Percentiles rank a stretch among this genome's conserved stretches.
phyloP scores from a whole-genome alignment of 2,113 vertebrate genomes.

The Grammomys surdaster region DNA sequence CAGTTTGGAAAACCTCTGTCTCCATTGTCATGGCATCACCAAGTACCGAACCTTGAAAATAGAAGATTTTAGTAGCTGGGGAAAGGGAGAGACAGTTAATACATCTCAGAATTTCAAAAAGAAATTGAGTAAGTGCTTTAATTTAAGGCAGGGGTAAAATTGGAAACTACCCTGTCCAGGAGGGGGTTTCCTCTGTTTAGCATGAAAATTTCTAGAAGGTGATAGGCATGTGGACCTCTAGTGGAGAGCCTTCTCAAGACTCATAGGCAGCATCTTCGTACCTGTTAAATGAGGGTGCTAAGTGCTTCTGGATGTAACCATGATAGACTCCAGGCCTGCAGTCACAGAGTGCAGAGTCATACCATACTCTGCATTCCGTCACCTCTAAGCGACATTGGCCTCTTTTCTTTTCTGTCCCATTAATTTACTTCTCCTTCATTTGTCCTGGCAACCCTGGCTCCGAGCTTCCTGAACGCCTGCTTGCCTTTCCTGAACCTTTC shows the following conservation, averaged over 20 bases:
- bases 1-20: not conserved
- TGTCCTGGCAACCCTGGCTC: not conserved
- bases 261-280: not conserved
- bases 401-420: constrained; percentile 41
- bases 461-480: not conserved
- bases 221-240: not conserved
- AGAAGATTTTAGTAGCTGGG: not conserved
- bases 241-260: not conserved
- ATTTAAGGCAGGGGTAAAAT: not conserved
- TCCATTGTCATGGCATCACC: not conserved
- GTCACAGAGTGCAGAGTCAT: not conserved
- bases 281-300: not conserved
- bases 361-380: not conserved
- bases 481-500: not conserved
- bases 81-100: not conserved
- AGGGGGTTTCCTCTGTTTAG: not conserved
- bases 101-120: constrained; percentile 30
- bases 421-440: constrained; percentile 7
- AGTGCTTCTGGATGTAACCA: not conserved
- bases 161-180: not conserved
- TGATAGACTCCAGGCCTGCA: not conserved
- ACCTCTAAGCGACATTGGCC: constrained; percentile 50
- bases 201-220: not conserved
- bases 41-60: not conserved
- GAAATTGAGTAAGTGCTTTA: constrained; percentile 48